Base-by-base conservation (phyloP, 2,113 vertebrate genomes). In the Electrona antarctica region DNA sequence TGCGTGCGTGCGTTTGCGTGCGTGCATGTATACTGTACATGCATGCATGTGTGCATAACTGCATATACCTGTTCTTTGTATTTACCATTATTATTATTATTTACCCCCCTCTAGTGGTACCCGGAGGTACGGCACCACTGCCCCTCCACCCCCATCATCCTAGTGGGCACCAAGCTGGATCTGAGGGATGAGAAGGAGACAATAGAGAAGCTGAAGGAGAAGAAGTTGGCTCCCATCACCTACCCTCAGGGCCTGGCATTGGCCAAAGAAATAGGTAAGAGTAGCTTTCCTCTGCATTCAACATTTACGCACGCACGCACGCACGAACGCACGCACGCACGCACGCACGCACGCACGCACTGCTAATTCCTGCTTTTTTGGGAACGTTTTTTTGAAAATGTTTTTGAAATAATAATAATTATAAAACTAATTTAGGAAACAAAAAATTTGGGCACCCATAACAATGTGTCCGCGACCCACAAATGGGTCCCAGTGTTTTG, bases 151-250 rank as follows among this genome's bases (percentile, higher is more conserved):
- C 96, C 95, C 82, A 97, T 97, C 90, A 96, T 97, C 33, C 87
- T 97, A 3, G 95, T 96, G 87, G 96, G 96, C 28, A 97, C 96
- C 74, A 97, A 97, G 57, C 94, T 97, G 0, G 95, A 97, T 14
- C 93, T 97, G 56, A 89, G 95, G 89, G 96, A 97, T 71, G 96
- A 97, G 58, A 97, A 97, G 88, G 96, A 97, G 85, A 96, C 95
- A 0, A 96, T 96, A 4, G 95, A 97, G 67, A 96, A 96, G 48
- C 94, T 97, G 86, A 96, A 96, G 86, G 96, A 97, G 87, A 97
- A 97, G 92, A 97, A 97, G 71, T 91, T 97, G 85, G 93, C 95
- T 0, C 95, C 96, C 1, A 97, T 97, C 84, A 96, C 96, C 73
- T 97, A 97, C 80, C 96, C 95, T 0, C 96, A 97, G 83, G 96